A percentile compares a stretch with the other conserved stretches of the same genome.
These are phyloP conservation scores for Synodontis membranacea DNA, from an alignment of 2,113 vertebrate species.

Conservation along the genomic window DNA sequence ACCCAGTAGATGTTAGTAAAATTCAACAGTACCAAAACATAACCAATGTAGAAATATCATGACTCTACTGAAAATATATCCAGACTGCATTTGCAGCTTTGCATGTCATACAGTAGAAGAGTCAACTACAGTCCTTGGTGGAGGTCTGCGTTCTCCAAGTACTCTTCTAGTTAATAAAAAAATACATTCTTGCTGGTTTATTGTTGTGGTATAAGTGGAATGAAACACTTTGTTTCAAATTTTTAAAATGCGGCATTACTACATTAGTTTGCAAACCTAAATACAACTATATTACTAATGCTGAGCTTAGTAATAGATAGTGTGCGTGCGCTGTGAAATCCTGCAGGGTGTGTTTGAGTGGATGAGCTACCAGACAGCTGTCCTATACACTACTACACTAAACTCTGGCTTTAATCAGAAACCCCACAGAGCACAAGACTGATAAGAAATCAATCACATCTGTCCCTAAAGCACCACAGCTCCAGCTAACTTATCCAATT, in stretches of 20 bases:
- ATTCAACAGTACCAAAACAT: too few species aligned
- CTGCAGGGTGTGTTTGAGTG: not conserved
- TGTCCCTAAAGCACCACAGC: not conserved
- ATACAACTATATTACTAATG: not conserved
- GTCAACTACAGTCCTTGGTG: too few species aligned
- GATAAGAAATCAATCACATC: slow-evolving; percentile 29
- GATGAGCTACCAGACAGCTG: slow-evolving; percentile 1
- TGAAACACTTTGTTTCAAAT: not conserved
- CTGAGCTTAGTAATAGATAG: too few species aligned
- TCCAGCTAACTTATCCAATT: slow-evolving; percentile 22
- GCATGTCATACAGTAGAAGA: too few species aligned
- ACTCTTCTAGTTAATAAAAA: too few species aligned
- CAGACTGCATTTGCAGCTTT: too few species aligned
- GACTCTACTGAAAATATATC: too few species aligned
- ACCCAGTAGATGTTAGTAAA: too few species aligned
- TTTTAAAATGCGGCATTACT: not conserved
- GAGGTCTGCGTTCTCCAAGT: too few species aligned
- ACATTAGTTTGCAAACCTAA: not conserved
- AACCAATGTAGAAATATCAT: too few species aligned
- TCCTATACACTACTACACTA: not conserved
- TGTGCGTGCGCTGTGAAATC: not conserved
- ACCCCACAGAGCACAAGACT: not conserved
- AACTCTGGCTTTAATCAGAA: slow-evolving; percentile 19
- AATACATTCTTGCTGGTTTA: not conserved
- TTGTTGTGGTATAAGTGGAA: not conserved